These are phyloP conservation scores for Heliconius nattereri DNA, from an alignment of 1,140 invertebrate genomes.

Conservation along the genomic window DNA sequence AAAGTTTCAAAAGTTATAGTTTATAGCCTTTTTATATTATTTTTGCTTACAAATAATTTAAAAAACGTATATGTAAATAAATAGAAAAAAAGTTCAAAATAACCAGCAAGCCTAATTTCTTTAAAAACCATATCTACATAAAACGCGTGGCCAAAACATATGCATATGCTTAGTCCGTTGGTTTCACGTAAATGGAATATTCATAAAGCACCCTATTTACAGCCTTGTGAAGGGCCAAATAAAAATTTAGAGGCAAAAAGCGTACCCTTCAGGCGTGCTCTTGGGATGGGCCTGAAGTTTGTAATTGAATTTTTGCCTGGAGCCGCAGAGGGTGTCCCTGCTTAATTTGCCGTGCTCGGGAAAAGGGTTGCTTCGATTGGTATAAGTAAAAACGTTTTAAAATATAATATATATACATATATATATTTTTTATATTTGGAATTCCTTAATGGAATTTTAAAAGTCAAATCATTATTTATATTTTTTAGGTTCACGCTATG, in stretches of 20 bases:
- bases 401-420: not conserved
- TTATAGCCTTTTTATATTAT: too few species aligned
- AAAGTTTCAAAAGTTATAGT: too few species aligned
- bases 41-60: too few species aligned
- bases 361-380: constrained; percentile 64
- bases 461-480: too few species aligned
- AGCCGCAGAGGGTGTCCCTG: constrained; percentile 78
- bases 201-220: constrained; percentile 78
- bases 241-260: constrained; percentile 79
- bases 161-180: constrained; percentile 46
- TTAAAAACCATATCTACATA: not conserved
- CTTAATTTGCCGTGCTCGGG: constrained; percentile 75
- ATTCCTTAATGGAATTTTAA: too few species aligned
- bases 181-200: constrained; percentile 73
- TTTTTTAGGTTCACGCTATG: too few species aligned
- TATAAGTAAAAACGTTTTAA: constrained; percentile 32
- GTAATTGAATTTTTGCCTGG: constrained; percentile 80
- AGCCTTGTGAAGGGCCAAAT: constrained; percentile 77
- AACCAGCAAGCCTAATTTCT: not conserved
- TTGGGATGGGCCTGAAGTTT: constrained; percentile 75
- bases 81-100: not conserved
- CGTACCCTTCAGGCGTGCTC: constrained; percentile 71
- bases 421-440: not conserved
- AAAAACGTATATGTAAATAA: too few species aligned
- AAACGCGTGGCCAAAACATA: not conserved